phyloP scores from a whole-genome alignment of 2,888 invertebrate genomes.

The Ormyrus pomaceus region DNA sequence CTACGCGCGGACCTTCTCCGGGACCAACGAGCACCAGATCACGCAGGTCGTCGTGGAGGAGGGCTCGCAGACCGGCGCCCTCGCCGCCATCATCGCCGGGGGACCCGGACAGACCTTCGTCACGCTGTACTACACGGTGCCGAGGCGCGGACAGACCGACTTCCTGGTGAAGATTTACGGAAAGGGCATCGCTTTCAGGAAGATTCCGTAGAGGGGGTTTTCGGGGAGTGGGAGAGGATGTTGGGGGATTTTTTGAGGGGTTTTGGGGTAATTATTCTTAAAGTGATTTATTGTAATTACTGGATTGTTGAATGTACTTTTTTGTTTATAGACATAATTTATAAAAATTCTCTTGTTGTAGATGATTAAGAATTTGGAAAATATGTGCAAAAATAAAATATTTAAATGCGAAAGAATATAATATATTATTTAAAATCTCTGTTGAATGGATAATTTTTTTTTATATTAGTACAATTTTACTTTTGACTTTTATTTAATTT shows the following conservation, averaged over 20 bases:
- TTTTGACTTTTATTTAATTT: too few species aligned
- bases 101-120: slow-evolving; percentile 46
- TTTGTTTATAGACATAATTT: not conserved
- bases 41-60: slow-evolving; percentile 38
- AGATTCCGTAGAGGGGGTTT: slow-evolving; percentile 8
- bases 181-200: slow-evolving; percentile 23
- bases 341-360: not conserved
- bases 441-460: too few species aligned
- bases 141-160: slow-evolving; percentile 15
- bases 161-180: slow-evolving; percentile 34
- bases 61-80: not conserved
- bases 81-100: slow-evolving; percentile 42
- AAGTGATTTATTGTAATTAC: not conserved
- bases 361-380: not conserved
- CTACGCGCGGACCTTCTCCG: slow-evolving; percentile 32
- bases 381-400: not conserved
- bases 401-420: too few species aligned
- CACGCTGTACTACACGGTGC: slow-evolving; percentile 32
- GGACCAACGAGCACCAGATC: slow-evolving; percentile 29
- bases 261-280: not conserved
- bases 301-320: not conserved
- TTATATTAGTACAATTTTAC: too few species aligned
- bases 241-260: not conserved
- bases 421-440: too few species aligned
- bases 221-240: not conserved